A percentile compares a stretch with the other conserved stretches of the same genome.
Conservation (phyloP, 2,113 vertebrate species). For the Thomomys bottae region DNA sequence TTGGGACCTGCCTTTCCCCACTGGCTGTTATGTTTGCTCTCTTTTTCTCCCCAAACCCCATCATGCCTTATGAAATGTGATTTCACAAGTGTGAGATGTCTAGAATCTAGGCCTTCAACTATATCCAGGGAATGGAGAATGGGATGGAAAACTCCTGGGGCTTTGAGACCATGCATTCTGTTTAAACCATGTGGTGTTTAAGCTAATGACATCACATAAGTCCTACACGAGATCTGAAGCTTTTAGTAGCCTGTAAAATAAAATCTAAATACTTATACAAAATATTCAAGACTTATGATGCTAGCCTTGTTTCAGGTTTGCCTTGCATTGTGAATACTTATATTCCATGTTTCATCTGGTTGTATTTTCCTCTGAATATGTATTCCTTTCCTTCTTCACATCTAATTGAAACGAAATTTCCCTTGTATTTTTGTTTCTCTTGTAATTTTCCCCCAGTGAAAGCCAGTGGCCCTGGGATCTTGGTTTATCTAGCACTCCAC, state of each 20-base stretch:
- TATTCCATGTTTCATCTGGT: neutral
- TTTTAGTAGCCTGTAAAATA: neutral
- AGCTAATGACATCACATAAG: neutral
- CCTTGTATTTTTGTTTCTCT: neutral
- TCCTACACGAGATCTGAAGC: neutral
- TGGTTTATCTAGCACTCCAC: neutral
- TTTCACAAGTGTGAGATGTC: neutral
- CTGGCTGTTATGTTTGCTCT: slow-evolving; percentile 11
- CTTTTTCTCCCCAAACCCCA: neutral
- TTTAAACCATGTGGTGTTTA: neutral
- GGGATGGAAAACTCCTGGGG: neutral
- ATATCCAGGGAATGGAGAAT: neutral
- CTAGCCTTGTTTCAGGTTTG: rapidly evolving
- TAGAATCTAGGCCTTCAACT: neutral
- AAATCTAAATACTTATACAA: neutral
- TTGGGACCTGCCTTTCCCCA: slow-evolving; percentile 11
- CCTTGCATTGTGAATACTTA: neutral
- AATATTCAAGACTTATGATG: neutral
- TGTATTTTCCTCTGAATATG: neutral
- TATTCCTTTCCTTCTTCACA: neutral
- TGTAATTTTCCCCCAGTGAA: neutral
- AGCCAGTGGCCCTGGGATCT: neutral
- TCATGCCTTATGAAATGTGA: neutral
- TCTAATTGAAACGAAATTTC: neutral
- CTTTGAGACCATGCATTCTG: neutral